Conservation (phyloP, 2,113 vertebrate genomes). For the mouse (Mus musculus) region GRCm39 chr13:103426001-103426500, state of each 20-base stretch:
- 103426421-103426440: background rate
- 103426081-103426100: background rate
- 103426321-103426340: no score
- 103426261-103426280: background rate
- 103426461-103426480: background rate
- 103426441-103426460: background rate
- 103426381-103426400: background rate
- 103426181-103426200: background rate
- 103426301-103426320: background rate
- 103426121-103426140: background rate
- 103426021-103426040: no score
- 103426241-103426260: background rate
- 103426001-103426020: no score
- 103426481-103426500: background rate
- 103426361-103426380: background rate
- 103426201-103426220: background rate
- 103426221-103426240: background rate
- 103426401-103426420: background rate
- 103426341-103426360: background rate
- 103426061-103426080: background rate
- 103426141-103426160: slow-evolving; percentile 50
- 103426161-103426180: background rate
- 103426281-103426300: background rate
- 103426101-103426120: background rate
- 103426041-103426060: background rate